Conservation (phyloP, 2,888 invertebrate species). For the Mongoloraphidia duomilia region DNA sequence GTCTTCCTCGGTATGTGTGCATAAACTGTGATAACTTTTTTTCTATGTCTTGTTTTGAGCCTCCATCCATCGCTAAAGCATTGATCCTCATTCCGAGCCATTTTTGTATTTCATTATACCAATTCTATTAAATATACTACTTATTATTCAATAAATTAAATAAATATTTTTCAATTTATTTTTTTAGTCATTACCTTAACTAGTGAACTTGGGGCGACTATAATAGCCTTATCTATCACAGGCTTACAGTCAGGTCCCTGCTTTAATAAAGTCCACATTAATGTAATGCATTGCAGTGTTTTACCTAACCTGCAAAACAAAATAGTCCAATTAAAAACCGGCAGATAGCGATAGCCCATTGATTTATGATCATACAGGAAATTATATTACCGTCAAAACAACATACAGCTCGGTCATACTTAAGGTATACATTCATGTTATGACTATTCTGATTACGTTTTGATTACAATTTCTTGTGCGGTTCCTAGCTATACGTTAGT, state of each 20-base stretch:
- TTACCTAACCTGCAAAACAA: constrained; percentile 56
- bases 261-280: constrained; percentile 85
- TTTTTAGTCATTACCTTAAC: constrained; percentile 50
- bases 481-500: no score
- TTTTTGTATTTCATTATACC: constrained; percentile 96
- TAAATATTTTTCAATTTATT: constrained; percentile 1
- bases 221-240: constrained; percentile 80
- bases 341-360: no score
- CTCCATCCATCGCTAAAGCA: constrained; percentile 75
- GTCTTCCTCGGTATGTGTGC: constrained; percentile 60
- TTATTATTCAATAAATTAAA: not conserved
- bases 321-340: no score
- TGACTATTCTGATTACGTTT: no score
- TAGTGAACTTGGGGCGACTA: constrained; percentile 93
- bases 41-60: constrained; percentile 75
- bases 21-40: constrained; percentile 69
- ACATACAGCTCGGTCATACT: not conserved
- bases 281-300: constrained; percentile 91
- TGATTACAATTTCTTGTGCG: no score
- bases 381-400: not conserved
- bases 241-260: constrained; percentile 90
- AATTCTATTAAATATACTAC: constrained; percentile 45
- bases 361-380: not conserved
- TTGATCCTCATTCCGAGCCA: constrained; percentile 81
- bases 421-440: not conserved